These are phyloP conservation scores for Misgurnus mizolepis DNA, from an alignment of 2,113 vertebrate species.

Conservation along the genomic window DNA sequence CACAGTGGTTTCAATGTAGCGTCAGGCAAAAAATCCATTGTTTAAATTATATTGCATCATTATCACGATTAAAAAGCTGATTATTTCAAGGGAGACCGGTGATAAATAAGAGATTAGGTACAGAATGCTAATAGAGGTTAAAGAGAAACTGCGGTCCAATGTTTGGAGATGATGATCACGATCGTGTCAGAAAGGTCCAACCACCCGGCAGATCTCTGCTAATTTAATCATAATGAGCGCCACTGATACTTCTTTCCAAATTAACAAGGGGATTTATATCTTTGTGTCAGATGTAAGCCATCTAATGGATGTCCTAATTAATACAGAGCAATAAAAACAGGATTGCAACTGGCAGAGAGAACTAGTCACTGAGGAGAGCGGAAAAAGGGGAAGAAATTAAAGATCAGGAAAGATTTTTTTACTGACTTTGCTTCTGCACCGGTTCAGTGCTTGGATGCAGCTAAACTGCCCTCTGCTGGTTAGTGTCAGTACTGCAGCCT, in stretches of 20 bases:
- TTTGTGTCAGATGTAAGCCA: slow-evolving; percentile 42
- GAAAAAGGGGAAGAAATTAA: slow-evolving; percentile 5
- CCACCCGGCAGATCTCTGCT: slow-evolving; percentile 30
- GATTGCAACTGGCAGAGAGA: slow-evolving; percentile 14
- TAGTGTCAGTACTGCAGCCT: slow-evolving; percentile 44
- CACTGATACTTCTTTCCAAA: slow-evolving; percentile 39
- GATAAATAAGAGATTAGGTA: slow-evolving; percentile 33
- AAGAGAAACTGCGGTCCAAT: slow-evolving; percentile 29
- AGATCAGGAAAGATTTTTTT: slow-evolving; percentile 29
- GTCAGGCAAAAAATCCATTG: neutral
- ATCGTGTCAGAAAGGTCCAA: slow-evolving; percentile 18
- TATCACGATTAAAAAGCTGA: slow-evolving; percentile 25
- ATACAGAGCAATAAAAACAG: slow-evolving; percentile 49
- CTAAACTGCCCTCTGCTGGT: slow-evolving; percentile 75
- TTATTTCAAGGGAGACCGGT: slow-evolving; percentile 1
- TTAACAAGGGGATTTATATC: slow-evolving; percentile 47
- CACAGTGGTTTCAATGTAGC: no score
- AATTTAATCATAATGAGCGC: slow-evolving; percentile 50
- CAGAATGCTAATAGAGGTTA: slow-evolving; percentile 48
- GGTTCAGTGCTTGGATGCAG: slow-evolving; percentile 46
- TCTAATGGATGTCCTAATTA: slow-evolving; percentile 54
- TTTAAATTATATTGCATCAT: slow-evolving; percentile 5
- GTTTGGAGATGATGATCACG: slow-evolving; percentile 30
- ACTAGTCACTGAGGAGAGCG: neutral
- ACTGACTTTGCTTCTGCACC: neutral